Base-by-base conservation (phyloP, 2,888 invertebrate species). In the Eupithecia exiguata region DNA sequence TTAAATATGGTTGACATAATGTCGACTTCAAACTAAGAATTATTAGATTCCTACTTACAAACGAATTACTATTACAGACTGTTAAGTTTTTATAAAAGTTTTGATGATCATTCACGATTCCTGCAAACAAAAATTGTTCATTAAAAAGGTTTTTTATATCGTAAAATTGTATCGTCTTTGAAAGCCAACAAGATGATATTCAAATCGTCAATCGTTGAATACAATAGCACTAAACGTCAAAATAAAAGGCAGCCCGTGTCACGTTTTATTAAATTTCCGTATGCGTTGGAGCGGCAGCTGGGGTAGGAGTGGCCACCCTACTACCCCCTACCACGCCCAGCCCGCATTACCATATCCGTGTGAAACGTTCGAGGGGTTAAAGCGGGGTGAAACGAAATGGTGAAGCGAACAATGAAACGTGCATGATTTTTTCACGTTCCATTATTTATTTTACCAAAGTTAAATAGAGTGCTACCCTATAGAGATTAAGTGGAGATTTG, bases 331-430 rank as follows among this genome's bases (percentile, higher is more conserved):
- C 89, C 92, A 91, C 91, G 92, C 93, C 90, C 92, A 91, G 84
- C 86, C 77, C 79, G 81, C 83, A 83, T 87, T 88, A 88, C 86
- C 87, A 87, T 84, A 86, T 84, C 88, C 93, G 93, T 93, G 93
- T 91, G 93, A 93, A 93, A 88, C 88, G 85, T 81, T 83, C 83
- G 86, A 90, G 88, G 93, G 93, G 92, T 87, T 88, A 86, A 84
- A 36, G 36, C 35, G 63, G 63, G 63, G 36, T 35, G 63, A 65
- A 62, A 36, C 62, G 35, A 35, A 35, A 30, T 18, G 18, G 18
- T 62, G 62, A 35, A 35, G 82, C 78, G 85, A 88, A 92, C 89
- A 91, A 91, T 89, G 87, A 86, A 84, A 89, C 91, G 89, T 88
- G 88, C 83, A 86, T 86, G 90, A 89, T 91, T 92, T 91, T 92